These are phyloP conservation scores for Eubasilissa splendida DNA, from an alignment of 2,888 invertebrate species.

Conservation along the genomic window DNA sequence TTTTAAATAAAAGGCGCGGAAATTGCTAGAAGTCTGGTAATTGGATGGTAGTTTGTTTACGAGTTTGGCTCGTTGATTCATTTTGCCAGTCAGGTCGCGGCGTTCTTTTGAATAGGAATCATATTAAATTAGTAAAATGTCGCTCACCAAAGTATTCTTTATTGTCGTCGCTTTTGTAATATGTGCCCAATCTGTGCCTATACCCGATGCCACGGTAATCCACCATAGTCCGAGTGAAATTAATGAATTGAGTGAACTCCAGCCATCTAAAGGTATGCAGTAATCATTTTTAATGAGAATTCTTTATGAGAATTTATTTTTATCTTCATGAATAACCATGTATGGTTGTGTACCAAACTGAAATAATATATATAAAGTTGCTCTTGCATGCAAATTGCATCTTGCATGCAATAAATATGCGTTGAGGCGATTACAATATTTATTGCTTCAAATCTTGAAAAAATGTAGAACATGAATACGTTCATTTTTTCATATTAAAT, in stretches of 20 bases:
- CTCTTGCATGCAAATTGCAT: too few relatives aligned
- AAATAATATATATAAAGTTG: too few relatives aligned
- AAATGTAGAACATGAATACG: neutral
- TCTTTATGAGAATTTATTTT: too few relatives aligned
- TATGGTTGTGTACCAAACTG: too few relatives aligned
- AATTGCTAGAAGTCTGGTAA: neutral
- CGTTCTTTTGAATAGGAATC: neutral
- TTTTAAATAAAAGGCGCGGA: conserved; percentile 36
- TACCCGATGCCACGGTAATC: conserved; percentile 33
- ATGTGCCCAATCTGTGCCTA: conserved; percentile 34
- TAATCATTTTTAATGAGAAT: too few relatives aligned
- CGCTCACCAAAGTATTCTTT: conserved; percentile 33
- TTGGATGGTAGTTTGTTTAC: neutral
- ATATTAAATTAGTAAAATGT: conserved; percentile 17
- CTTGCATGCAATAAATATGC: too few relatives aligned
- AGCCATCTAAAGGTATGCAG: too few relatives aligned
- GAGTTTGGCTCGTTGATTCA: conserved; percentile 4
- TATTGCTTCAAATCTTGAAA: neutral
- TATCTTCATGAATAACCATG: too few relatives aligned
- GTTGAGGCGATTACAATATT: neutral
- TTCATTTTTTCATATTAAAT: too few relatives aligned
- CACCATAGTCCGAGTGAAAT: conserved; percentile 15
- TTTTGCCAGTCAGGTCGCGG: neutral
- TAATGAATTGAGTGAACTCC: too few relatives aligned
- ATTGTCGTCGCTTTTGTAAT: conserved; percentile 25